A percentile compares a stretch with the other conserved stretches of the same genome.
phyloP scores from a whole-genome alignment of 2,797 vertebrate genomes.

The Pangasius mekongensis region DNA sequence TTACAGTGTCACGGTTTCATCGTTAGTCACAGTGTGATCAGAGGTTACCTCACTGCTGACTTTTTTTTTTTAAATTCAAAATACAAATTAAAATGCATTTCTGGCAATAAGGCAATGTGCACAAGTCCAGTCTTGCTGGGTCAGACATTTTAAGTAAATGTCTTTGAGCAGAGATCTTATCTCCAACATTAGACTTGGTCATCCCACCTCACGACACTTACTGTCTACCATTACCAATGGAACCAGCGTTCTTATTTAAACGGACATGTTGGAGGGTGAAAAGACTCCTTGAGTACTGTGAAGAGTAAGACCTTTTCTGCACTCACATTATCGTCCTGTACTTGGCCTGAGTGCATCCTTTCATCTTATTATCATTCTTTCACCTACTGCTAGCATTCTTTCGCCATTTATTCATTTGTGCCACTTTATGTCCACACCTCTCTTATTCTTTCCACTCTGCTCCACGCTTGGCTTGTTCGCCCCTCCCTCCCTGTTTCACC shows the following conservation, averaged over 20 bases:
- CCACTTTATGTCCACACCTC: constrained; percentile 28
- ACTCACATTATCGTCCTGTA: background rate
- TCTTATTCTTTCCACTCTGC: constrained; percentile 29
- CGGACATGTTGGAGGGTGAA: background rate
- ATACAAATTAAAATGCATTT: background rate
- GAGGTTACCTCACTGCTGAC: background rate
- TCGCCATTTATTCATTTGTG: constrained; percentile 52
- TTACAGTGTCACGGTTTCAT: background rate
- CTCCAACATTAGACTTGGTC: background rate
- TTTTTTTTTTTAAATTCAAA: background rate
- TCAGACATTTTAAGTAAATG: background rate
- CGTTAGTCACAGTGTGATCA: background rate
- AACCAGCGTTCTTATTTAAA: background rate
- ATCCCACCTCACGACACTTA: background rate
- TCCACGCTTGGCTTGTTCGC: constrained; percentile 37
- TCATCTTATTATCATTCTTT: background rate
- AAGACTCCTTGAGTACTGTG: background rate
- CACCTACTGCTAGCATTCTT: constrained; percentile 39
- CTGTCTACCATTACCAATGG: background rate
- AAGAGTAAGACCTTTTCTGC: background rate
- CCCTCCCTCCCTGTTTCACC: constrained; percentile 49
- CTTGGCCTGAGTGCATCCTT: background rate
- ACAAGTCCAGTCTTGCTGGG: background rate
- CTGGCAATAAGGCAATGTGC: background rate
- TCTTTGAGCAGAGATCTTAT: background rate